Evolutionary conservation across 2,888 invertebrate species (phyloP).

Genomic region (Xestia xanthographa): DNA sequence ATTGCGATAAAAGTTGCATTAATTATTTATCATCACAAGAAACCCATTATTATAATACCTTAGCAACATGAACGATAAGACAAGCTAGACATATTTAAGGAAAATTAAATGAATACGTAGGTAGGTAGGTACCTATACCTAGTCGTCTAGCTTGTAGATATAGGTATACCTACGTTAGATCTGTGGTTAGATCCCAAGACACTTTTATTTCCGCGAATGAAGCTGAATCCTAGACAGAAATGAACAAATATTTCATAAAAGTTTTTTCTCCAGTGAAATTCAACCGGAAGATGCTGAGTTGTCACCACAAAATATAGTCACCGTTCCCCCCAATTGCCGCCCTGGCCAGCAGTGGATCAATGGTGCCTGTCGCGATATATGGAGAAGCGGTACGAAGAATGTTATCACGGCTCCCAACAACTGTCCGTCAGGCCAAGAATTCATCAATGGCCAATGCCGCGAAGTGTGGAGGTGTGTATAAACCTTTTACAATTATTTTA

Average conservation of each 20-base stretch:
- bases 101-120: conserved; percentile 10
- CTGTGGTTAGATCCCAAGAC: background rate
- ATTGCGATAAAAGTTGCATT: conserved; percentile 36
- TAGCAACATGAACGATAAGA: conserved; percentile 20
- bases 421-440: conserved; percentile 67
- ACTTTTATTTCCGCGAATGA: background rate
- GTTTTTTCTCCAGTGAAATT: conserved; percentile 30
- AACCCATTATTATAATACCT: conserved; percentile 18
- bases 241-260: background rate
- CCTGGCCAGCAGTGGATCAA: conserved; percentile 60
- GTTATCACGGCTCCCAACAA: conserved; percentile 69
- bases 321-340: conserved; percentile 56
- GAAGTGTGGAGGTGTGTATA: conserved; percentile 64
- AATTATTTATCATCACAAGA: conserved; percentile 7
- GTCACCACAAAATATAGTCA: conserved; percentile 56
- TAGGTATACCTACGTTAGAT: background rate
- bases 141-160: background rate
- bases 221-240: background rate
- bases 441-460: conserved; percentile 72
- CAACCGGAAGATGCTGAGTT: conserved; percentile 9
- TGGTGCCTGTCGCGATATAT: conserved; percentile 62
- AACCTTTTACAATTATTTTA: background rate
- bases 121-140: background rate
- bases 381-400: conserved; percentile 55
- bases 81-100: conserved; percentile 9